Base-by-base conservation (phyloP, 2,797 vertebrate genomes). In the Steatocranus sp. region DNA sequence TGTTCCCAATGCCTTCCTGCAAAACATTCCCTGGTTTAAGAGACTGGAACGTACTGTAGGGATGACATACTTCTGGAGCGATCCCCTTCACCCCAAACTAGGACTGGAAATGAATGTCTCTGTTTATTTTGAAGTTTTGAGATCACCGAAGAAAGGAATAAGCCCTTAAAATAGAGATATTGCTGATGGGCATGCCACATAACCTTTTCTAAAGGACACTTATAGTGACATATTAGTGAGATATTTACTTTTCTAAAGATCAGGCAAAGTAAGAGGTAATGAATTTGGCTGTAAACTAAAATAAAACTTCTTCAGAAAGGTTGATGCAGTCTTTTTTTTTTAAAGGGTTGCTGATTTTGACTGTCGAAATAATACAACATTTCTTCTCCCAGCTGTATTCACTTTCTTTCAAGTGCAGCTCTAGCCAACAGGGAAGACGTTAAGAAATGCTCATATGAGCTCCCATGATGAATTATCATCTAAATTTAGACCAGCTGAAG, bases 71-170 rank as follows among this genome's bases (percentile, higher is more conserved):
- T 92, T 91, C 93, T 83, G 83, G 86, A 91, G 79, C 88, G 76
- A 82, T 86, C 82, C 61, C 79, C 27, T 63, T 90, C 92, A 83
- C 85, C 84, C 93, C 93, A 95, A 94, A 95, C 89, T 95, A 92
- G 94, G 92, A 91, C 87, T 95, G 95, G 93, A 95, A 96, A 95
- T 95, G 56, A 79, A 88, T 87, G 85, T 93, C 34, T 93, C 30
- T 94, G 89, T 94, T 93, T 94, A 91, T 94, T 61, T 92, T 93
- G 88, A 93, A 81, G 86, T 91, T 93, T 94, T 91, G 77, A 92
- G 77, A 94, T 93, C 87, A 86, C 83, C 34, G 75, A 84, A 79
- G 88, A 85, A 80, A 81, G 82, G 86, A 92, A 70, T 87, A 86
- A 81, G 87, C 38, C 76, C 90, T 92, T 91, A 88, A 93, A 91